A percentile compares a stretch with the other conserved stretches of the same genome.
Evolutionary conservation across 2,888 invertebrate genomes (phyloP).

Genomic region (Cantharis nigra): DNA sequence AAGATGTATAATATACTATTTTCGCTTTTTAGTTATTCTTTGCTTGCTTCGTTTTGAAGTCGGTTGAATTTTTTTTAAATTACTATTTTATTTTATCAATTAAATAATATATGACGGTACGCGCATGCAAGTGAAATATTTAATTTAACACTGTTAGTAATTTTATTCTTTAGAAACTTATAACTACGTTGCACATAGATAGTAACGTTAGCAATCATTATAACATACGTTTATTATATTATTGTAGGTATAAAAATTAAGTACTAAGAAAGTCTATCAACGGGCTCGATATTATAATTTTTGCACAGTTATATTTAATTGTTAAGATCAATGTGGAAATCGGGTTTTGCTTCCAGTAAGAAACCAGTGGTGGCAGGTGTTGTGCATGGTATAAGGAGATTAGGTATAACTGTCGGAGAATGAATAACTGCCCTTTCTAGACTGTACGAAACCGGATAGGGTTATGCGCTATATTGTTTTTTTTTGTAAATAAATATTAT

Average conservation of each 20-base stretch:
- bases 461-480: not conserved
- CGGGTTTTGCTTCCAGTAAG: slow-evolving; percentile 19
- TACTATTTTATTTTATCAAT: too few relatives aligned
- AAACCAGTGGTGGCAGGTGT: slow-evolving; percentile 42
- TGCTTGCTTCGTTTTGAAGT: too few relatives aligned
- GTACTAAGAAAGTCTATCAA: not conserved
- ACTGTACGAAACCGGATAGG: not conserved
- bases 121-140: too few relatives aligned
- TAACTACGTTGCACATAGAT: too few relatives aligned
- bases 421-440: not conserved
- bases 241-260: not conserved
- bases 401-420: not conserved
- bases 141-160: too few relatives aligned
- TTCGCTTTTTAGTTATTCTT: too few relatives aligned
- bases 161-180: too few relatives aligned
- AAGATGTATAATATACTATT: too few relatives aligned
- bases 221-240: not conserved
- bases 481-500: not conserved
- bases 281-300: not conserved
- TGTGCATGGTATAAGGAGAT: slow-evolving; percentile 6
- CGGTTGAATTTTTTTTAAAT: too few relatives aligned
- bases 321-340: not conserved
- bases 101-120: too few relatives aligned
- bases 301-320: not conserved
- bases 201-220: too few relatives aligned